Evolutionary conservation across 2,797 vertebrate species (phyloP).

Genomic region (Notoglanidium macrostoma): DNA sequence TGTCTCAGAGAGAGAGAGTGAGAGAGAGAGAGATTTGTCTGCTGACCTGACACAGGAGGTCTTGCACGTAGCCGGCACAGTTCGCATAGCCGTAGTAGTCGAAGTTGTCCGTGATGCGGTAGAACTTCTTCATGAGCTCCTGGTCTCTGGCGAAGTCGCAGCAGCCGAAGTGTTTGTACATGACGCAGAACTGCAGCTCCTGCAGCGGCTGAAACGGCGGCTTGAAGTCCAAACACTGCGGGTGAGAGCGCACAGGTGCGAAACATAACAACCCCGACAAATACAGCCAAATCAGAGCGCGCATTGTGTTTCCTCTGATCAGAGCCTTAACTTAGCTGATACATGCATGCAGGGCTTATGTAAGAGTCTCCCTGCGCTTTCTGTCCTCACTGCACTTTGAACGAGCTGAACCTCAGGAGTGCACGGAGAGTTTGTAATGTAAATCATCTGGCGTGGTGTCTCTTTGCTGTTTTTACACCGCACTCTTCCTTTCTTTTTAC

Average conservation of each 20-base stretch:
- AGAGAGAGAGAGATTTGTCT: not conserved
- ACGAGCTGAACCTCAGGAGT: constrained; percentile 42
- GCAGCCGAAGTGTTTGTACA: constrained; percentile 90
- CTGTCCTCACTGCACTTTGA: constrained; percentile 65
- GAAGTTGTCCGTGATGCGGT: constrained; percentile 75
- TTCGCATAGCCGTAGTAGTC: constrained; percentile 72
- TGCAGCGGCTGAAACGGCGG: constrained; percentile 85
- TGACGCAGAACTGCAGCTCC: constrained; percentile 83
- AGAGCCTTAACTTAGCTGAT: not conserved
- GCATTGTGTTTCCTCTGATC: constrained; percentile 60
- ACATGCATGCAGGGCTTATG: constrained; percentile 40
- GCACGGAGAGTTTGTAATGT: not conserved
- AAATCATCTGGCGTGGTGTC: not conserved
- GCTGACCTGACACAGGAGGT: constrained; percentile 91
- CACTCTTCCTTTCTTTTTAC: too few species aligned
- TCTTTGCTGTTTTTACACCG: not conserved
- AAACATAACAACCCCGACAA: constrained; percentile 38
- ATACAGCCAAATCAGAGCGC: constrained; percentile 29
- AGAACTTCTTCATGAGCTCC: constrained; percentile 79
- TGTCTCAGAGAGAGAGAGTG: not conserved
- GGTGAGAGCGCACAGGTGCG: constrained; percentile 74
- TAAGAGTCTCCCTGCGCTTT: constrained; percentile 42
- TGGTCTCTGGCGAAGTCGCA: constrained; percentile 81
- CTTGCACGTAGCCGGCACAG: constrained; percentile 85
- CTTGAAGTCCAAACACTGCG: constrained; percentile 95